Conservation (phyloP, 2,113 vertebrate genomes). For the Phycodurus eques region DNA sequence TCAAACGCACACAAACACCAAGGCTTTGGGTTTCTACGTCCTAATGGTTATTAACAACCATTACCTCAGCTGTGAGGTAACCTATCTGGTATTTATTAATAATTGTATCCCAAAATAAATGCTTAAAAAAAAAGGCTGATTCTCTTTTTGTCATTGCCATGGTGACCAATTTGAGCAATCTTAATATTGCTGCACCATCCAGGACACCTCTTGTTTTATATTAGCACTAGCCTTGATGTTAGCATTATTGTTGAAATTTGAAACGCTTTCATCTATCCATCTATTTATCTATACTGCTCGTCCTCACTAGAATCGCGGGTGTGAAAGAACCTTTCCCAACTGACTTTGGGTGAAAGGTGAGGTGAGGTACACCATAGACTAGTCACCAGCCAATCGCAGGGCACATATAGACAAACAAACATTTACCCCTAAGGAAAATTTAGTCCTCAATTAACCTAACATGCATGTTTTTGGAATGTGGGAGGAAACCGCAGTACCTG, state of each 20-base stretch:
- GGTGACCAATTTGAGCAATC: not conserved
- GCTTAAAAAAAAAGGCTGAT: not conserved
- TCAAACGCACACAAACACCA: slow-evolving; percentile 6
- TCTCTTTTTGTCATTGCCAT: not conserved
- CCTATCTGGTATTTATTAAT: slow-evolving; percentile 35
- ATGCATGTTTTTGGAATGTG: too few relatives aligned
- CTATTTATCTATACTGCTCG: too few relatives aligned
- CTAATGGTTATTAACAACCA: slow-evolving; percentile 4
- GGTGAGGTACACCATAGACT: too few relatives aligned
- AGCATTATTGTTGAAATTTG: not conserved
- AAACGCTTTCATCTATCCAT: too few relatives aligned
- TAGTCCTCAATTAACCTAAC: too few relatives aligned
- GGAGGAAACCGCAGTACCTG: too few relatives aligned
- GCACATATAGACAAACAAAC: too few relatives aligned
- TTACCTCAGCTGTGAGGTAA: not conserved
- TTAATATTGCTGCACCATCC: not conserved
- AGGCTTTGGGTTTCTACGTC: slow-evolving; percentile 16
- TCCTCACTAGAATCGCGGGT: not conserved
- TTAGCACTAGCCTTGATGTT: not conserved
- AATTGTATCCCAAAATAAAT: not conserved
- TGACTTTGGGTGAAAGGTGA: too few relatives aligned
- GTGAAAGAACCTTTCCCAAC: not conserved
- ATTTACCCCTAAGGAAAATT: too few relatives aligned
- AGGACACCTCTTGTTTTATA: not conserved
- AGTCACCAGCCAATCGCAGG: too few relatives aligned